These are phyloP conservation scores for Caradrina kadenii DNA, from an alignment of 2,888 invertebrate genomes.

Conservation along the genomic window DNA sequence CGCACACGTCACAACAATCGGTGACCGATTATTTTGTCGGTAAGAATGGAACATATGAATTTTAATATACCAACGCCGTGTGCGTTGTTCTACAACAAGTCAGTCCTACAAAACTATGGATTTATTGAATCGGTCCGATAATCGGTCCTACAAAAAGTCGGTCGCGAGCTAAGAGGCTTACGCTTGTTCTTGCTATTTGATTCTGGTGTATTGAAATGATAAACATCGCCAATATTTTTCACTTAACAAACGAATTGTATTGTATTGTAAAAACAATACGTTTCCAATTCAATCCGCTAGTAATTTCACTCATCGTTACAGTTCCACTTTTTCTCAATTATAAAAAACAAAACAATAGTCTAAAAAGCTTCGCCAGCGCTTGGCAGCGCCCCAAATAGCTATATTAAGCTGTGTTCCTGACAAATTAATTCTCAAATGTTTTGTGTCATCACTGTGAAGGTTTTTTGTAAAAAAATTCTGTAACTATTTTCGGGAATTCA, in stretches of 20 bases:
- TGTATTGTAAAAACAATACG: neutral
- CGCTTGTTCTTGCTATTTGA: too few relatives aligned
- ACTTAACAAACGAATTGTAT: neutral
- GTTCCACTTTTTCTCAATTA: slow-evolving; percentile 58
- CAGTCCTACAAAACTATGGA: too few relatives aligned
- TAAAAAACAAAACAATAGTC: slow-evolving; percentile 55
- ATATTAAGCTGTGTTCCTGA: slow-evolving; percentile 62
- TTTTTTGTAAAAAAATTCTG: slow-evolving; percentile 10
- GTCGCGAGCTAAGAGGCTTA: too few relatives aligned
- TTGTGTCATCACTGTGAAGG: slow-evolving; percentile 48
- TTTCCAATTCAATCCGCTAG: slow-evolving; percentile 8
- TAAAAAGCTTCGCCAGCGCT: slow-evolving; percentile 38
- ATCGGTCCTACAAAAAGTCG: too few relatives aligned
- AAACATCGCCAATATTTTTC: too few relatives aligned
- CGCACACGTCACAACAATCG: too few relatives aligned
- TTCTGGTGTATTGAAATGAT: too few relatives aligned
- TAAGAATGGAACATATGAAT: too few relatives aligned
- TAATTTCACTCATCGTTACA: slow-evolving; percentile 40
- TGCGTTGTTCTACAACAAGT: too few relatives aligned
- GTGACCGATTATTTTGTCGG: too few relatives aligned
- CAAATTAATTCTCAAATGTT: slow-evolving; percentile 64
- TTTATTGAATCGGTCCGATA: too few relatives aligned
- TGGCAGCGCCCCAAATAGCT: slow-evolving; percentile 66
- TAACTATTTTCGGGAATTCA: slow-evolving; percentile 19
- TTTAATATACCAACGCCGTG: too few relatives aligned